Evolutionary conservation across 2,797 vertebrate species (phyloP).

Genomic region (Enteromius argenteus): DNA sequence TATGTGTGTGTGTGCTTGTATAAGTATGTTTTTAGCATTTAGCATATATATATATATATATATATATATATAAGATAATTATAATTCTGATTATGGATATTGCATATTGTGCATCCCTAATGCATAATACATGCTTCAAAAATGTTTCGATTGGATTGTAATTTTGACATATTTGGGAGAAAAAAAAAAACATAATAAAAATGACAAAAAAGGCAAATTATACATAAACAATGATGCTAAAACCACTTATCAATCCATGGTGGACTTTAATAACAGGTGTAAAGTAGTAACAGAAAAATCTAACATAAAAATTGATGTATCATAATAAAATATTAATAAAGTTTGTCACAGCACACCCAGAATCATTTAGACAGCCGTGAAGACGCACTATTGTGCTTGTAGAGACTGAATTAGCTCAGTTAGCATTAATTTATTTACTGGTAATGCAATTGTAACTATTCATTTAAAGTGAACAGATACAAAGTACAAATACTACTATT

Average conservation of each 20-base stretch:
- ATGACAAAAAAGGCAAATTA: neutral
- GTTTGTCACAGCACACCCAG: slow-evolving; percentile 22
- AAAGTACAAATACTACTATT: neutral
- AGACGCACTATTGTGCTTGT: neutral
- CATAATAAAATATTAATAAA: neutral
- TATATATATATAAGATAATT: too few relatives aligned
- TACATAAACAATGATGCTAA: neutral
- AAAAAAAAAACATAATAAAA: too few relatives aligned
- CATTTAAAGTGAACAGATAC: neutral
- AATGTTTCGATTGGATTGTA: neutral
- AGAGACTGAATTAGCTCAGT: neutral
- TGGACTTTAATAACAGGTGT: neutral
- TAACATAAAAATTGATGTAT: neutral
- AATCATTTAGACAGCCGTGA: slow-evolving; percentile 55
- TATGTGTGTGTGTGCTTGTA: too few relatives aligned
- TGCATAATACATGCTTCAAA: neutral
- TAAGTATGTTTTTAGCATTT: too few relatives aligned
- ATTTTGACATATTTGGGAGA: neutral
- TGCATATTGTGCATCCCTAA: neutral
- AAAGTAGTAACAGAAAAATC: neutral
- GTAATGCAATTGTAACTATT: neutral
- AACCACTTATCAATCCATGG: neutral
- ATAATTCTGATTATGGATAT: too few relatives aligned
- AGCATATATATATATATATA: too few relatives aligned
- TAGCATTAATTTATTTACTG: neutral